These are phyloP conservation scores for Octonoba sinensis DNA, from an alignment of 2,888 invertebrate genomes.

Conservation along the genomic window DNA sequence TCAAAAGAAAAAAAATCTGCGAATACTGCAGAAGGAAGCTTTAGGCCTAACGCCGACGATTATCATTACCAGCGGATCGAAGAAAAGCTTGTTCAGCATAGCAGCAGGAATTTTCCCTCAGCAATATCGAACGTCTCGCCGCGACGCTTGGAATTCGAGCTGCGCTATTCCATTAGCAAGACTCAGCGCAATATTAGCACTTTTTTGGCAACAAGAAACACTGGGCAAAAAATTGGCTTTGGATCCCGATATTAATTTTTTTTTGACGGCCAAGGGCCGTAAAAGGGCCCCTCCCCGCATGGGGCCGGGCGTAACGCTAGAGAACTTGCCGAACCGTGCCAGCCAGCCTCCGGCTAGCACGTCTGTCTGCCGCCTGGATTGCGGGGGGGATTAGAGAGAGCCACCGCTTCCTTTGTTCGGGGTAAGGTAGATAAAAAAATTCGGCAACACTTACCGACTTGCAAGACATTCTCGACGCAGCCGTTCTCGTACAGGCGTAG, in stretches of 20 bases:
- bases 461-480: slow-evolving; percentile 86
- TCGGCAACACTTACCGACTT: slow-evolving; percentile 82
- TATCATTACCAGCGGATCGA: slow-evolving; percentile 62
- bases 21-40: slow-evolving; percentile 6
- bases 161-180: slow-evolving; percentile 63
- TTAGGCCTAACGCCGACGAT: slow-evolving; percentile 58
- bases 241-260: no score
- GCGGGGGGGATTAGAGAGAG: slow-evolving; percentile 15
- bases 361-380: slow-evolving; percentile 51
- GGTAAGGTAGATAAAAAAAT: slow-evolving; percentile 22
- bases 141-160: slow-evolving; percentile 55
- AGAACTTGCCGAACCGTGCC: slow-evolving; percentile 38
- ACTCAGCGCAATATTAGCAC: slow-evolving; percentile 61
- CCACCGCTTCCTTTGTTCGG: slow-evolving; percentile 41
- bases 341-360: slow-evolving; percentile 57
- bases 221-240: slow-evolving; percentile 2
- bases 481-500: slow-evolving; percentile 85
- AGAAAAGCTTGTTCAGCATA: slow-evolving; percentile 62
- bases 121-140: slow-evolving; percentile 61
- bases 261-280: not conserved
- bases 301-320: slow-evolving; percentile 19
- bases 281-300: slow-evolving; percentile 23
- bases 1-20: no score
- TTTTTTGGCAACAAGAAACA: slow-evolving; percentile 16
- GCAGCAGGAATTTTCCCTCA: slow-evolving; percentile 29